These are phyloP conservation scores for Arctopsyche grandis DNA, from an alignment of 1,140 invertebrate species.

Conservation along the genomic window DNA sequence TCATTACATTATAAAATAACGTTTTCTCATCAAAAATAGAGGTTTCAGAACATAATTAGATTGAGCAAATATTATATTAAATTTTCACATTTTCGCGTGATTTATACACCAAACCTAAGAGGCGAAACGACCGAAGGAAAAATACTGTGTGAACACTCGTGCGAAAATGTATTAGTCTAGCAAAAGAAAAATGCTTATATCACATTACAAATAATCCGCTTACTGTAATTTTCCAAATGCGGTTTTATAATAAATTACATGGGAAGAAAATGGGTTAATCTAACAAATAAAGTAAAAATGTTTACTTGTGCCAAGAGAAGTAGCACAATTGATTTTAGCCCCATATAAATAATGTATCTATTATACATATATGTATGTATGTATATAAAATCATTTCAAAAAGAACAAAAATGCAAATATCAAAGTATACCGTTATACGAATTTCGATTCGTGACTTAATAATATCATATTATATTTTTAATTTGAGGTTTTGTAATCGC, in stretches of 20 bases:
- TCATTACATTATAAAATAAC: too few relatives aligned
- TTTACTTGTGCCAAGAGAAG: background rate
- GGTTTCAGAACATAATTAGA: too few relatives aligned
- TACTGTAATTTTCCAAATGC: constrained; percentile 5
- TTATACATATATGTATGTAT: background rate
- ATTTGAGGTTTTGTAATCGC: background rate
- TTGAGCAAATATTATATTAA: too few relatives aligned
- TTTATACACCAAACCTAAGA: too few relatives aligned
- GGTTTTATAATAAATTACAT: constrained; percentile 15
- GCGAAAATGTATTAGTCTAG: too few relatives aligned
- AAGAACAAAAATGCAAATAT: too few relatives aligned
- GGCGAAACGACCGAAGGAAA: too few relatives aligned
- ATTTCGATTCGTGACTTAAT: constrained; percentile 3
- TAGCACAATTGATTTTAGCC: background rate
- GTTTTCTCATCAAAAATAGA: too few relatives aligned
- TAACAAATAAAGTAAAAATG: background rate
- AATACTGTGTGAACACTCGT: too few relatives aligned
- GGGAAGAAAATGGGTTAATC: background rate
- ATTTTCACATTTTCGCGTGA: too few relatives aligned
- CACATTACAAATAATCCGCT: background rate
- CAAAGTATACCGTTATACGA: too few relatives aligned
- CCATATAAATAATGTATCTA: background rate
- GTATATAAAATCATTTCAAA: background rate
- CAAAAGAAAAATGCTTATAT: constrained; percentile 6
- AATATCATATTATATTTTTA: constrained; percentile 12